These are phyloP conservation scores for Tridacna crocea DNA, from an alignment of 2,888 invertebrate genomes.

Conservation along the genomic window DNA sequence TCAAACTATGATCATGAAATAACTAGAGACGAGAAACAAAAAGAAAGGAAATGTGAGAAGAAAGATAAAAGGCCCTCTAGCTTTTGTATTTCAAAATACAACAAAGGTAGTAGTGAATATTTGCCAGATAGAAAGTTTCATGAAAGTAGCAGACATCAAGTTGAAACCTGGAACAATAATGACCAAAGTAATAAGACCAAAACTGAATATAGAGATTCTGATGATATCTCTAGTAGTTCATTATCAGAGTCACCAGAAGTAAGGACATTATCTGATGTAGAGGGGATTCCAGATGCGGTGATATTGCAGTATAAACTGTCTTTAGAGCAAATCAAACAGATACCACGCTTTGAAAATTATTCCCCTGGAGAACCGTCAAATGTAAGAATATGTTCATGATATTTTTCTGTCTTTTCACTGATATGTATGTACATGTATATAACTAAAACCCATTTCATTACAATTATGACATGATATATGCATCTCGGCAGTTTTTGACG, in stretches of 20 bases:
- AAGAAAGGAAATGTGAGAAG: neutral
- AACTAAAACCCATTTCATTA: no score
- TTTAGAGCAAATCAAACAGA: slow-evolving; percentile 70
- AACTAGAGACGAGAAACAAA: neutral
- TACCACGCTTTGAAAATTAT: slow-evolving; percentile 78
- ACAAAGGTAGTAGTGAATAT: slow-evolving; percentile 1
- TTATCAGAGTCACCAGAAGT: neutral
- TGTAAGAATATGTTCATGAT: slow-evolving; percentile 63
- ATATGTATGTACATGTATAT: no score
- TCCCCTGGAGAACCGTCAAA: slow-evolving; percentile 72
- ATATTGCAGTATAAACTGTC: slow-evolving; percentile 73
- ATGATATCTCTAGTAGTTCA: neutral
- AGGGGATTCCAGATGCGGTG: slow-evolving; percentile 68
- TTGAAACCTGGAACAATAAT: neutral
- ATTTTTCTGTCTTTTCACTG: no score
- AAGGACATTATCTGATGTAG: slow-evolving; percentile 46
- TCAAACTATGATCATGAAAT: slow-evolving; percentile 18
- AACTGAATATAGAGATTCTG: neutral
- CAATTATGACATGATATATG: no score
- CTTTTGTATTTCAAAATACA: slow-evolving; percentile 6
- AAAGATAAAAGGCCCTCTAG: slow-evolving; percentile 8
- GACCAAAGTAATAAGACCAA: neutral
- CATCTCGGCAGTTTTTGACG: no score
- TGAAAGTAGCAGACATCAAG: neutral
- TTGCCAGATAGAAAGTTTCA: neutral